Conservation (phyloP, 2,113 vertebrate species). For the Ictalurus punctatus region DNA sequence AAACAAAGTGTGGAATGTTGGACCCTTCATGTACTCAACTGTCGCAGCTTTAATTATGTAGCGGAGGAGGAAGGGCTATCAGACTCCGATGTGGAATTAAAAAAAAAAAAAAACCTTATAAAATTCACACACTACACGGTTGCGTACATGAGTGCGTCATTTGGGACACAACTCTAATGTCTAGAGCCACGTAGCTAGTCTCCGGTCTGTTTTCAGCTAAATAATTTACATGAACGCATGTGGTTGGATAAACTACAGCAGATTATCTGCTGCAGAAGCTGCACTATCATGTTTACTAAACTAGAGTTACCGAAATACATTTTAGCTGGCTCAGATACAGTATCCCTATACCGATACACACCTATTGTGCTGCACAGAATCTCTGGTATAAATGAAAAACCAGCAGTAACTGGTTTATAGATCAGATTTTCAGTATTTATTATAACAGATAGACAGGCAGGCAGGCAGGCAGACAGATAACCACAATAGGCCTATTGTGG, state of each 20-base stretch:
- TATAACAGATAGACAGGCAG: not conserved
- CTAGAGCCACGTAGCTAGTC: not conserved
- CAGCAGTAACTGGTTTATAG: not conserved
- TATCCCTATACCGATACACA: not conserved
- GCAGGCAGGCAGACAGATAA: not conserved
- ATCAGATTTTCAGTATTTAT: not conserved
- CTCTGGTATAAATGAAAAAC: not conserved
- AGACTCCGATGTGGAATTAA: too few species aligned
- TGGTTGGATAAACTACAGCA: not conserved
- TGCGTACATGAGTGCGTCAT: too few species aligned
- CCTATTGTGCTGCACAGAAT: not conserved
- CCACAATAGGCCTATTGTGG: not conserved
- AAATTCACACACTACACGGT: too few species aligned
- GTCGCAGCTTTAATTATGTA: too few species aligned
- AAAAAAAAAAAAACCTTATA: too few species aligned
- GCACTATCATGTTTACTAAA: not conserved
- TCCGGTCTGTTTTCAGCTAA: not conserved
- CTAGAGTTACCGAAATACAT: not conserved
- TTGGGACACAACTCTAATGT: not conserved
- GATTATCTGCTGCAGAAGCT: slow-evolving; percentile 2
- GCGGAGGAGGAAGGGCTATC: too few species aligned
- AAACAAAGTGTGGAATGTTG: too few species aligned
- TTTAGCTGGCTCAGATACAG: not conserved
- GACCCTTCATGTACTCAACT: too few species aligned
- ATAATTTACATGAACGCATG: not conserved